phyloP scores from a whole-genome alignment of 2,797 vertebrate genomes.

The Clarias pachynema region DNA sequence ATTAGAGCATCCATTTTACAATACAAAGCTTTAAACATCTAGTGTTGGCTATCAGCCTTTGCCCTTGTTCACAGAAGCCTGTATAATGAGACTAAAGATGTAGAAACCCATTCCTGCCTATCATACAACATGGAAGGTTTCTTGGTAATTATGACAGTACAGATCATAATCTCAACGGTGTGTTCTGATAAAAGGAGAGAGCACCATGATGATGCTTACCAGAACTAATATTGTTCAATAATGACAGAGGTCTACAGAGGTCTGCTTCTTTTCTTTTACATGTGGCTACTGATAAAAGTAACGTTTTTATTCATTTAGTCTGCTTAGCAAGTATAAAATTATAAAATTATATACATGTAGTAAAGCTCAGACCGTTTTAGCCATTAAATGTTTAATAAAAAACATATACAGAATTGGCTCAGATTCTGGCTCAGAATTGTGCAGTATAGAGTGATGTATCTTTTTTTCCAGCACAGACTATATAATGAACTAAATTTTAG shows the following conservation, averaged over 20 bases:
- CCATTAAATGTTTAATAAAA: too few relatives aligned
- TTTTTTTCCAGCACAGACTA: too few relatives aligned
- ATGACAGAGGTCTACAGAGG: neutral
- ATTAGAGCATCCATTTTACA: constrained; percentile 60
- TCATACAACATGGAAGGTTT: constrained; percentile 58
- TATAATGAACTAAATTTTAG: too few relatives aligned
- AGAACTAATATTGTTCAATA: neutral
- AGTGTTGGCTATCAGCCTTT: constrained; percentile 50
- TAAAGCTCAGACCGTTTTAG: too few relatives aligned
- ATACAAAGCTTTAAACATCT: constrained; percentile 43
- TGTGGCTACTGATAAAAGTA: neutral
- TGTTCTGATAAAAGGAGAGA: constrained; percentile 24
- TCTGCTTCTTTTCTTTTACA: neutral
- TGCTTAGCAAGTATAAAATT: neutral
- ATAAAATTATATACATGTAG: neutral
- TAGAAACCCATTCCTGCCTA: constrained; percentile 37
- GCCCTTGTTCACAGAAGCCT: constrained; percentile 19
- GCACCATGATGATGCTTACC: neutral
- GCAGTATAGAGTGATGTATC: too few relatives aligned
- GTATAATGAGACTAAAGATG: constrained; percentile 29
- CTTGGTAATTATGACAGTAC: constrained; percentile 71
- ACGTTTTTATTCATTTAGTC: neutral
- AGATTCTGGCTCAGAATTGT: too few relatives aligned
- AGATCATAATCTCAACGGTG: neutral
- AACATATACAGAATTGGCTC: too few relatives aligned